Evolutionary conservation across 2,888 invertebrate species (phyloP).

Genomic region (Proisotoma minuta): DNA sequence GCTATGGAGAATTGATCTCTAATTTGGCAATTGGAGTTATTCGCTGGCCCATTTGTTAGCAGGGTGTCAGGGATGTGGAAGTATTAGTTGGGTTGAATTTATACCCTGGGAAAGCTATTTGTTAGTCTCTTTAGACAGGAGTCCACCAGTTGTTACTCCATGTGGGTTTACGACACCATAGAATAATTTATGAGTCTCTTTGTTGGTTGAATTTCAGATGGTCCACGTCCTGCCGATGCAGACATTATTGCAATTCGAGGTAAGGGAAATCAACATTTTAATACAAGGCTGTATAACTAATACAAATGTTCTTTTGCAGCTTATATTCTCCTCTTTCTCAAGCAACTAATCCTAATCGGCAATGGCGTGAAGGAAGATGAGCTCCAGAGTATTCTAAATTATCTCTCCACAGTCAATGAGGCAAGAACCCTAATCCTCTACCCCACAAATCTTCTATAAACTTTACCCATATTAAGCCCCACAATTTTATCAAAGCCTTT

Average conservation of each 20-base stretch:
- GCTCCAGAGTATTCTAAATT: conserved; percentile 95
- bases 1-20: no score
- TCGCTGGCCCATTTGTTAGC: not conserved
- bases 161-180: conserved; percentile 3
- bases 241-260: conserved; percentile 89
- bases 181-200: conserved; percentile 16
- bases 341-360: conserved; percentile 93
- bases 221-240: conserved; percentile 87
- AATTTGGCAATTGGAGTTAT: not conserved
- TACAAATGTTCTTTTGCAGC: no score
- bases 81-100: not conserved
- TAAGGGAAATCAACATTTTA: no score
- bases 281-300: no score
- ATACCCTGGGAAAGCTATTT: conserved; percentile 14
- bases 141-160: conserved; percentile 9
- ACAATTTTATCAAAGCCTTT: not conserved
- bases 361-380: conserved; percentile 98
- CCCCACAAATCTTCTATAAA: not conserved
- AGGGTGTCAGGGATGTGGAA: not conserved
- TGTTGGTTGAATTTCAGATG: conserved; percentile 62
- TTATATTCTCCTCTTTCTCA: conserved; percentile 89
- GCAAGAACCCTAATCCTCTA: conserved; percentile 54
- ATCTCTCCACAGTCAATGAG: conserved; percentile 95
- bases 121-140: conserved; percentile 3
- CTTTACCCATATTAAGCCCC: not conserved